Base-by-base conservation (phyloP, 1,140 invertebrate genomes). In the Bombus affinis region DNA sequence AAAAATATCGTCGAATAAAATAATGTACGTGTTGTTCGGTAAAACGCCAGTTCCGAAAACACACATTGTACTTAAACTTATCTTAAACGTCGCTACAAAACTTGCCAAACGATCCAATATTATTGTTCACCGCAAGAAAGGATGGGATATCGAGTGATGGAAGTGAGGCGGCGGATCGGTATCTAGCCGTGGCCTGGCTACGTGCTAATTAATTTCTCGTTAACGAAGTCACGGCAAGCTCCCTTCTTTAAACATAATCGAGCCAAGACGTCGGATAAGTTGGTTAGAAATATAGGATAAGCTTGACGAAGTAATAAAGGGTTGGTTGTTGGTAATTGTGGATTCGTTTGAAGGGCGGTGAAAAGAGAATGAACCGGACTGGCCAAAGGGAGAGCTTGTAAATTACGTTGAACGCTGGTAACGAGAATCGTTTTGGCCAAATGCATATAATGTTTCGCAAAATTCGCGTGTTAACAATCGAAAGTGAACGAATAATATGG, bases 151-250 rank as follows among this genome's bases (percentile, higher is more conserved):
- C 47, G 80, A n/a, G 47, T 18, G 2, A 12, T n/a, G n/a, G 15
- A 28, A 9, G n/a, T 4, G n/a, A 18, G 5, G 18, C 0, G 5
- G 18, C 0, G 13, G 65, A 39, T 77, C 53, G 75, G 15, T 44
- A 66, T 59, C 66, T 79, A 44, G 42, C 2, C 44, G 53, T 28
- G 35, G 65, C 32, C 4, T 47, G 47, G 37, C 44, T 78, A 28
- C 65, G 82, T 70, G 76, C 75, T 85, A 85, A 85, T 85, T 85
- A 85, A 85, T 85, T 85, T 85, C 83, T 80, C 83, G 76, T 85
- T 85, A 85, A 85, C 83, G 77, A 85, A 85, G 83, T 79, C 37
- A 80, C 47, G 82, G 32, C 37, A 22, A 47, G 57, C 25, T 39
- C 77, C 77, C 68, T 85, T 85, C 83, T 72, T 85, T 85, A 80